Conservation (phyloP, 2,888 invertebrate species). For the Isotomurus palustris region DNA sequence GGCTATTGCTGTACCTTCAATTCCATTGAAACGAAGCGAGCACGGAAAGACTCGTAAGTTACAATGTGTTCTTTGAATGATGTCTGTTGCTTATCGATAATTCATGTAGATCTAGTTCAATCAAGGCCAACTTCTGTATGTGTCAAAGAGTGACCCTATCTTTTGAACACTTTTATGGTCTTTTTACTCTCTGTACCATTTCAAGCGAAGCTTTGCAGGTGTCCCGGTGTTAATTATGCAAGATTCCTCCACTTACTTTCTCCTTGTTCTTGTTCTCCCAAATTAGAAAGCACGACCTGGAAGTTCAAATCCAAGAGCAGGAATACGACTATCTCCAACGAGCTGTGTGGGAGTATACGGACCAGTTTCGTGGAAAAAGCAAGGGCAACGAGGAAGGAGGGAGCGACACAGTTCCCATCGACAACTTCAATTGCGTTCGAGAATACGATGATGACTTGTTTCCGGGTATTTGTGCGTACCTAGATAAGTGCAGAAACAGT, state of each 20-base stretch:
- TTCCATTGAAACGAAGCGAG: constrained; percentile 35
- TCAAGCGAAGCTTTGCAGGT: too few relatives aligned
- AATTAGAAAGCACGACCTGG: constrained; percentile 36
- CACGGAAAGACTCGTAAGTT: constrained; percentile 32
- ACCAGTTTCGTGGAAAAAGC: constrained; percentile 25
- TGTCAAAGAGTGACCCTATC: too few relatives aligned
- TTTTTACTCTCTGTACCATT: too few relatives aligned
- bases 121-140: too few relatives aligned
- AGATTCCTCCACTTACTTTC: not conserved
- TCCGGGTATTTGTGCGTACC: constrained; percentile 39
- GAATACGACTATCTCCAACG: constrained; percentile 40
- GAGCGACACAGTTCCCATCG: constrained; percentile 5
- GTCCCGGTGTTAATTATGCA: too few relatives aligned
- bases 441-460: constrained; percentile 41
- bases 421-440: constrained; percentile 36
- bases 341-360: constrained; percentile 42
- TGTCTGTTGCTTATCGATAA: too few relatives aligned
- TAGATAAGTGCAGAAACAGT: constrained; percentile 35
- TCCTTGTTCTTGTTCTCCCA: not conserved
- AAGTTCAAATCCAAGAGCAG: constrained; percentile 35
- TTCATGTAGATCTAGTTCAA: too few relatives aligned
- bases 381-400: not conserved
- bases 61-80: not conserved
- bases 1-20: constrained; percentile 45
- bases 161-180: too few relatives aligned